phyloP scores from a whole-genome alignment of 2,797 vertebrate species.

The Cygnus olor region DNA sequence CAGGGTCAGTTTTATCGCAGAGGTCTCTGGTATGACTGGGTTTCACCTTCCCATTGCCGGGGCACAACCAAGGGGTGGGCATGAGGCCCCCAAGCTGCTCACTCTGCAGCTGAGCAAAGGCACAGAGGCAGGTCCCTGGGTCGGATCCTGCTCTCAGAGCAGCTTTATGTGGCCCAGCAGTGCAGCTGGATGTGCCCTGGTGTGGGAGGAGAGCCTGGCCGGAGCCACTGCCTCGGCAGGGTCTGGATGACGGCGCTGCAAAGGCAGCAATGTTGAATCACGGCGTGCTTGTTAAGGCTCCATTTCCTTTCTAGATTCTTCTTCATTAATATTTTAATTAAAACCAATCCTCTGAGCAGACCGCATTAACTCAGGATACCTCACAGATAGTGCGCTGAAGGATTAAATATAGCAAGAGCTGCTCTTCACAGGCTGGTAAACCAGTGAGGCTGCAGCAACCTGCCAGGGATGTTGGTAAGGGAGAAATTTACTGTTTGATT shows the following conservation, averaged over 20 bases:
- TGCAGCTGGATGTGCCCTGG: too few relatives aligned
- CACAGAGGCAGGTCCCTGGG: too few relatives aligned
- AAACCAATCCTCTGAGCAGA: not conserved
- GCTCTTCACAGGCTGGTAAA: not conserved
- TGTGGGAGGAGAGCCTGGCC: not conserved
- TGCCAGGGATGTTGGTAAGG: accelerated
- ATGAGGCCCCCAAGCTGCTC: not conserved
- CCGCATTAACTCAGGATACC: not conserved
- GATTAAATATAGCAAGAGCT: not conserved
- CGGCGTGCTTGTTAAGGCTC: not conserved
- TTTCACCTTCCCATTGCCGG: not conserved
- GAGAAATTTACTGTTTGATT: not conserved
- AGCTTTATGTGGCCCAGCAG: not conserved
- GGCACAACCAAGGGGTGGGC: too few relatives aligned
- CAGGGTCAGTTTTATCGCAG: not conserved
- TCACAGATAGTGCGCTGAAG: not conserved
- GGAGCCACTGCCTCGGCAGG: too few relatives aligned
- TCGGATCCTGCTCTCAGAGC: accelerated
- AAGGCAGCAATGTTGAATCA: not conserved
- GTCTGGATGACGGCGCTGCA: not conserved
- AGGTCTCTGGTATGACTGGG: not conserved
- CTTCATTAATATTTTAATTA: constrained; percentile 36
- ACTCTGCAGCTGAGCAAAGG: not conserved
- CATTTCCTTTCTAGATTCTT: not conserved
- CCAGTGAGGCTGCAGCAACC: not conserved